These are phyloP conservation scores for Otis tarda DNA, from an alignment of 2,113 vertebrate species.

Conservation along the genomic window DNA sequence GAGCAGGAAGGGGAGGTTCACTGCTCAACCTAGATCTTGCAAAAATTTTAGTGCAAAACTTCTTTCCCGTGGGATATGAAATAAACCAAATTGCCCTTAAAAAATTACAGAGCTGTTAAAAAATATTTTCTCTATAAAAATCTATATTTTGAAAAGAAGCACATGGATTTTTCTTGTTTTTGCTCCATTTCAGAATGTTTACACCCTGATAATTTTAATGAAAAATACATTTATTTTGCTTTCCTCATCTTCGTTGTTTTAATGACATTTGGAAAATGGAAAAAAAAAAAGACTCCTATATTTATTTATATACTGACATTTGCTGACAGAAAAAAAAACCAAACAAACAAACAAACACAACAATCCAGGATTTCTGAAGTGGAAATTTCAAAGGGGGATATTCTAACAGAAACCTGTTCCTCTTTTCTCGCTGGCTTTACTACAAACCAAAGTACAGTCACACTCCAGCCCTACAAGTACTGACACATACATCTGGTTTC, in stretches of 20 bases:
- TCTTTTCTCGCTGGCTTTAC: conserved; percentile 4
- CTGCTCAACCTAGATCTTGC: not conserved
- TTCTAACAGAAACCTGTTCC: conserved; percentile 7
- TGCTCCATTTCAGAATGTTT: not conserved
- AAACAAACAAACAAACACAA: not conserved
- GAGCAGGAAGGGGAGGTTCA: not conserved
- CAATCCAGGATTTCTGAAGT: not conserved
- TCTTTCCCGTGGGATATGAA: not conserved
- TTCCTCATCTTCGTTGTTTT: not conserved
- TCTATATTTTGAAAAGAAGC: not conserved
- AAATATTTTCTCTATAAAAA: not conserved
- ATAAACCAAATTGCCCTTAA: not conserved
- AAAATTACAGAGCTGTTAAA: not conserved
- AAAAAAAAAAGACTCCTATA: not conserved
- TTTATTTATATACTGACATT: not conserved
- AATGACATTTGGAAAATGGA: not conserved
- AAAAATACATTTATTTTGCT: not conserved
- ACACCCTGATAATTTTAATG: not conserved
- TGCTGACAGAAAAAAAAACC: not conserved
- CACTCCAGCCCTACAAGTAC: conserved; percentile 4
- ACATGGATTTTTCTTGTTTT: not conserved
- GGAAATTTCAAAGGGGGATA: conserved; percentile 27
- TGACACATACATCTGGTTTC: not conserved
- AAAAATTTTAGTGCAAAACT: not conserved
- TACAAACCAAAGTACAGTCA: conserved; percentile 19